A percentile compares a stretch with the other conserved stretches of the same genome.
Conservation (phyloP, 1,140 invertebrate genomes). For the Piezodorus guildinii region DNA sequence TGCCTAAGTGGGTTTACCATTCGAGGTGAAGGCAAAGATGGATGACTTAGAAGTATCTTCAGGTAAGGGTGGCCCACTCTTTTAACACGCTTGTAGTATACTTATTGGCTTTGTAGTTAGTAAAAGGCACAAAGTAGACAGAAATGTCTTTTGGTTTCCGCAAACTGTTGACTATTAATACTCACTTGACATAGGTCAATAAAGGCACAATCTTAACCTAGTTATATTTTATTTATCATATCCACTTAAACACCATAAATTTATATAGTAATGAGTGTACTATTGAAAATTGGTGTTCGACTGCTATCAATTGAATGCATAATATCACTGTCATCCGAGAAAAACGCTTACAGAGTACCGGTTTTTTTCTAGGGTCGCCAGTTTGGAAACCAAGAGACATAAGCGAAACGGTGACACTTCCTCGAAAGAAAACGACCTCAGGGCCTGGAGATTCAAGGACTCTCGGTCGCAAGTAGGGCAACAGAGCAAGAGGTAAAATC, state of each 20-base stretch:
- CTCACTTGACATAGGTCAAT: background rate
- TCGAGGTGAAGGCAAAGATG: no score
- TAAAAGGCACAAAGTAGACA: slow-evolving; percentile 1
- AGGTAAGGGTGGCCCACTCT: slow-evolving; percentile 6
- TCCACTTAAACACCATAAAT: no score
- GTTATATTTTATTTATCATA: no score
- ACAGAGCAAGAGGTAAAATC: slow-evolving; percentile 15
- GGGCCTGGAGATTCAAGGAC: slow-evolving; percentile 27
- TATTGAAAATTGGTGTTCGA: no score
- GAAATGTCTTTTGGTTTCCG: slow-evolving; percentile 30
- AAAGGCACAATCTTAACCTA: no score
- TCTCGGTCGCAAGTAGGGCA: slow-evolving; percentile 23
- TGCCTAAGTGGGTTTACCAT: no score
- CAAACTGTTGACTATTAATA: slow-evolving; percentile 17
- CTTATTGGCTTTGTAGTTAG: slow-evolving; percentile 3
- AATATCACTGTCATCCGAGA: slow-evolving; percentile 1
- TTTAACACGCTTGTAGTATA: background rate
- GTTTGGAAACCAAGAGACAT: slow-evolving; percentile 81
- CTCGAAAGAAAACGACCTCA: slow-evolving; percentile 30
- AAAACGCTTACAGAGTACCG: slow-evolving; percentile 8
- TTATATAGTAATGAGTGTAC: no score
- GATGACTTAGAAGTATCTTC: background rate
- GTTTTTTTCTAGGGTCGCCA: slow-evolving; percentile 67
- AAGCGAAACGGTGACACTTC: slow-evolving; percentile 30
- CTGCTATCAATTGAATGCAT: no score